Base-by-base conservation (phyloP, 1,140 invertebrate genomes). In the Pogonus chalceus region DNA sequence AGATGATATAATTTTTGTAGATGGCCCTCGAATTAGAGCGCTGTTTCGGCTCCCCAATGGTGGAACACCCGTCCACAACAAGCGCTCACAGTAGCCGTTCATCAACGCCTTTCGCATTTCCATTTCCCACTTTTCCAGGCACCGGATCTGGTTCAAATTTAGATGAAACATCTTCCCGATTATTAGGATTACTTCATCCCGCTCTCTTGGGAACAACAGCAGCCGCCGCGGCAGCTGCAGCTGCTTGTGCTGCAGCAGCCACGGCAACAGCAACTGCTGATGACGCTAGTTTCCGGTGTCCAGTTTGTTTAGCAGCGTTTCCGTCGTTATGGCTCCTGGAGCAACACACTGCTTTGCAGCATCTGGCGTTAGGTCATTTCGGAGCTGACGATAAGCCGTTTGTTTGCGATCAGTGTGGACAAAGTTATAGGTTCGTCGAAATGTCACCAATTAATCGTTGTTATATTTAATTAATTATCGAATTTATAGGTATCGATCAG, bases 381-480 rank as follows among this genome's bases (percentile, higher is more conserved):
- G 69, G 68, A 23, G 76, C 76, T 64, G 82, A 88, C 59, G 88
- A 91, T 66, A 92, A 91, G 63, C 88, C 88, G n/a, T 91, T 90
- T 71, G 87, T 89, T 9, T 92, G 89, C 72, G 88, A 91, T 62
- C 88, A 91, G 63, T 92, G 89, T 69, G 89, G 89, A 7, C 89
- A 92, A 62, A 88, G 87, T 61, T 92, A 92, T 69, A 81, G 88
- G 53, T 22, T 20, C 7, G 12, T 46, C 23, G 26, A 14, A 31
- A 7, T 31, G 26, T 31, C 4, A 31, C 26, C 4, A 14, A 31
- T 31, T 31, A 31, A 31, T 7, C 4, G 4, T 31, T 31, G 14
- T 31, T 31, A 4, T 31, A 4, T 31, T 7, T 31, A 7, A 31
- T 31, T 31, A 31, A 7, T 14, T 7, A 7, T 31, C 14, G 14